Conservation (phyloP, 2,113 vertebrate species). For the Chionodraco myersi region DNA sequence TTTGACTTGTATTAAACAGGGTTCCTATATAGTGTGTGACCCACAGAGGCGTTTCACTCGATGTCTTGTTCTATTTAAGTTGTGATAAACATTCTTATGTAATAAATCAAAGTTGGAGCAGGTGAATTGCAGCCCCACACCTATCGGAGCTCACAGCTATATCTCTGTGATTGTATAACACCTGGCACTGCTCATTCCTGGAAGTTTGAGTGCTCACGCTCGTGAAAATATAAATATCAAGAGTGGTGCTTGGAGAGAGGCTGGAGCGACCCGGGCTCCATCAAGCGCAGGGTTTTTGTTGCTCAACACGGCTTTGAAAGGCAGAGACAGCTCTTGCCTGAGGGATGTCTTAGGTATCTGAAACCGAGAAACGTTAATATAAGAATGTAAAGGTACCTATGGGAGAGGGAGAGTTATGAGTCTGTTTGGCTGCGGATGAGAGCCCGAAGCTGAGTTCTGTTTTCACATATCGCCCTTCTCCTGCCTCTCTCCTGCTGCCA, state of each 20-base stretch:
- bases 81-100: conserved; percentile 59
- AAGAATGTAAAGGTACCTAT: conserved; percentile 73
- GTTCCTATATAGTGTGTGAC: conserved; percentile 47
- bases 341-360: conserved; percentile 63
- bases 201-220: conserved; percentile 68
- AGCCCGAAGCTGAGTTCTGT: conserved; percentile 71
- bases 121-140: conserved; percentile 44
- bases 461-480: conserved; percentile 67
- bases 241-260: conserved; percentile 71
- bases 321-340: conserved; percentile 65
- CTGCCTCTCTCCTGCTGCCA: conserved; percentile 60
- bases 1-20: conserved; percentile 31
- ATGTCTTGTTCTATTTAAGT: conserved; percentile 61
- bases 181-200: conserved; percentile 63
- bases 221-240: conserved; percentile 76
- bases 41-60: conserved; percentile 54
- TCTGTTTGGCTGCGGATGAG: conserved; percentile 71
- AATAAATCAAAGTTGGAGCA: conserved; percentile 66
- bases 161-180: conserved; percentile 72
- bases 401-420: conserved; percentile 64
- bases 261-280: conserved; percentile 64
- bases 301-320: conserved; percentile 58
- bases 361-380: conserved; percentile 56
- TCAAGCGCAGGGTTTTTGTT: conserved; percentile 46
- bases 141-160: conserved; percentile 55